phyloP scores from a whole-genome alignment of 64 coral and sea anemone genomes.

The Montipora foliosa region DNA sequence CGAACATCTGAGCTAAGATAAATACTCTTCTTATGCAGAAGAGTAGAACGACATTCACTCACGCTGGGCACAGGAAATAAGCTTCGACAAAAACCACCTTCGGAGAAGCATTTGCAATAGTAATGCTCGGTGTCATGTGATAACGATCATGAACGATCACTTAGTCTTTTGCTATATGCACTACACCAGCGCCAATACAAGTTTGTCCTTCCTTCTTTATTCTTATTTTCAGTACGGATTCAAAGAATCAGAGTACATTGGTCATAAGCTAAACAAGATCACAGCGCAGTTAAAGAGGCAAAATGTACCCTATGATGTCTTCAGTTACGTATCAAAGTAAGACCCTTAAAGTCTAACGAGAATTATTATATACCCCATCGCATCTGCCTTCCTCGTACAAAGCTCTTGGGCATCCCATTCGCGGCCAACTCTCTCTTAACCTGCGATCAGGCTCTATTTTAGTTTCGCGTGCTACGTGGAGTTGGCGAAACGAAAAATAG shows the following conservation, averaged over 20 bases:
- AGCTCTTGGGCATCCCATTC: too few species aligned
- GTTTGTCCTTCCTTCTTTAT: background rate
- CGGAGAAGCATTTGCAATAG: too few species aligned
- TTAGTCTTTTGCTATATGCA: too few species aligned
- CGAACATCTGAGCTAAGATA: too few species aligned
- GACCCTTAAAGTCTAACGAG: background rate
- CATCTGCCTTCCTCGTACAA: background rate
- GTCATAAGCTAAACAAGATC: background rate
- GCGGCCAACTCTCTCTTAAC: too few species aligned
- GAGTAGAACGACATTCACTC: too few species aligned
- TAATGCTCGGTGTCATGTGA: background rate
- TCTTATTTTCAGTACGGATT: conserved; percentile 2
- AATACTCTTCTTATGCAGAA: too few species aligned
- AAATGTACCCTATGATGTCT: conserved; percentile 5
- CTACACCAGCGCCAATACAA: background rate
- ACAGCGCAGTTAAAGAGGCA: background rate
- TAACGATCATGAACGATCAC: background rate
- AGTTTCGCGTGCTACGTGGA: too few species aligned
- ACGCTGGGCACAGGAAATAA: too few species aligned
- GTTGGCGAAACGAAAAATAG: too few species aligned
- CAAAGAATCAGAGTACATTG: background rate
- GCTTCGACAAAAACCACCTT: too few species aligned
- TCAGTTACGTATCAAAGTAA: conserved; percentile 43
- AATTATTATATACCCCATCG: background rate
- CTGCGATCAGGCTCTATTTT: too few species aligned